Evolutionary conservation across 2,113 vertebrate genomes (phyloP), one percentile per base, ranked within the genome.

Genomic region (Salvelinus fontinalis): DNA sequence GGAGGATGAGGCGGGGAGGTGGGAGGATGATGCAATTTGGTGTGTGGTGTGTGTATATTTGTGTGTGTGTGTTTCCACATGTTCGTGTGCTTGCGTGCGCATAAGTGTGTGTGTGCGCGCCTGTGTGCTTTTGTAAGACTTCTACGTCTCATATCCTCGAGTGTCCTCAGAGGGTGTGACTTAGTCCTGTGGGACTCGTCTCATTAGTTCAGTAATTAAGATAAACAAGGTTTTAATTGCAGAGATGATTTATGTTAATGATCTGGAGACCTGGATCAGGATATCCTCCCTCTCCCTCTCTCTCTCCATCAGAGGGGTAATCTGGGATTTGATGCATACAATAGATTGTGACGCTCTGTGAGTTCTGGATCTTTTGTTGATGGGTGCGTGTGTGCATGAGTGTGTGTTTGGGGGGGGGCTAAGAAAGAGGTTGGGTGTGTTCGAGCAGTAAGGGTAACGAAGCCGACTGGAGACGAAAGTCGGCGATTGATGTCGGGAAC

Each of bases 131-230:
- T 64, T 44, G 34, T 71, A 16, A 79, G 77, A 27, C 75, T 51
- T 66, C 72, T 62, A 74, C 82, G 70, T 75, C 81, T 86, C 82
- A 71, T 75, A 80, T 86, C 83, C 80, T 74, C 34, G 29, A 84
- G 75, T 85, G 87, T 92, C 91, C 92, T 93, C 86, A 34, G 89
- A 85, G 90, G 90, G 75, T 77, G 44, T 26, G 18, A 51, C 83
- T 86, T 75, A 27, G 80, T 93, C 93, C 89, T 85, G 81, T 26
- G 89, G 89, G 92, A 93, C 90, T 88, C 87, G 88, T 93, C 91
- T 92, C 93, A 94, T 94, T 94, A 94, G 90, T 89, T 92, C 88
- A 75, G 92, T 93, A 94, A 94, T 94, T 94, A 93, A 94, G 92
- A 94, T 94, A 93, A 94, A 94, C 84, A 84, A 86, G 86, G 78